Percentiles rank a stretch among this genome's conserved stretches.
Evolutionary conservation across 2,797 vertebrate genomes (phyloP).

Genomic region (Neosilurus mollespiculum): DNA sequence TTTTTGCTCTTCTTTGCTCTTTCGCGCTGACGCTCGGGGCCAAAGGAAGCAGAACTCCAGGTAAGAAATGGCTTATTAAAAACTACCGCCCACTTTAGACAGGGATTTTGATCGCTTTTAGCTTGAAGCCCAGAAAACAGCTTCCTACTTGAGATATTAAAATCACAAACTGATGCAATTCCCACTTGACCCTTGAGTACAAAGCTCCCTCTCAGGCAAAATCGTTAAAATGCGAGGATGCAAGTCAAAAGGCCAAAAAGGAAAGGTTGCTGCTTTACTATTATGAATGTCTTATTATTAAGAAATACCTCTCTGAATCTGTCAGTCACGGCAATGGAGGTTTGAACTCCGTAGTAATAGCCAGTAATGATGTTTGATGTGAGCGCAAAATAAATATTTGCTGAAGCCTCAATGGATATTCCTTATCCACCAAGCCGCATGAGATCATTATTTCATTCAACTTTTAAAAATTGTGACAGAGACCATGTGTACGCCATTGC

Average conservation of each 20-base stretch:
- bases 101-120: neutral
- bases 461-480: too few species aligned
- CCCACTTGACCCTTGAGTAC: slow-evolving; percentile 10
- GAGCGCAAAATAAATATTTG: neutral
- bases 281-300: neutral
- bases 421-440: too few species aligned
- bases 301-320: neutral
- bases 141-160: slow-evolving; percentile 19
- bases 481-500: too few species aligned
- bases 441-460: too few species aligned
- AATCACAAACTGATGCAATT: slow-evolving; percentile 18
- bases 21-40: slow-evolving; percentile 47
- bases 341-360: neutral
- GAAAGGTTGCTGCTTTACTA: neutral
- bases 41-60: slow-evolving; percentile 54
- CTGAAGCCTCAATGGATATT: too few species aligned
- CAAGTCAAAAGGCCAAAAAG: slow-evolving; percentile 13
- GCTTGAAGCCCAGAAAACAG: neutral
- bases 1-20: slow-evolving; percentile 57
- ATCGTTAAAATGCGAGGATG: neutral
- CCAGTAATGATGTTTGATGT: neutral
- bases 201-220: slow-evolving; percentile 13
- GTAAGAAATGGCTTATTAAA: slow-evolving; percentile 45
- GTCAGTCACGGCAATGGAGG: neutral
- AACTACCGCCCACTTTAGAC: slow-evolving; percentile 36